These are phyloP conservation scores for Spodoptera picta DNA, from an alignment of 2,888 invertebrate species.

Conservation along the genomic window DNA sequence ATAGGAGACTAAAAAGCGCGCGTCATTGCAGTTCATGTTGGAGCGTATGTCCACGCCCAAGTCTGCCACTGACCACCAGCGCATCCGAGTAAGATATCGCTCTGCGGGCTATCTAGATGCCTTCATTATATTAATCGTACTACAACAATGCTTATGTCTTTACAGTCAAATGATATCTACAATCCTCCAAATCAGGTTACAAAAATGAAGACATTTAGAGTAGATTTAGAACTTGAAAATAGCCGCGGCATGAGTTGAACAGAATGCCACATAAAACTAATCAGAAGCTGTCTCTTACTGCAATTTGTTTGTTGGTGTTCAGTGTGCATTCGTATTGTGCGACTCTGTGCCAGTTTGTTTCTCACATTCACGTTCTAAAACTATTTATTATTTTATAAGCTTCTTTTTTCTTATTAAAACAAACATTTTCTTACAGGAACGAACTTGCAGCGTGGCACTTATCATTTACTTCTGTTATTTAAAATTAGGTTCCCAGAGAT, in stretches of 20 bases:
- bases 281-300: constrained; percentile 71
- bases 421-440: constrained; percentile 43
- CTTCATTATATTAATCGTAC: constrained; percentile 65
- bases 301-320: constrained; percentile 85
- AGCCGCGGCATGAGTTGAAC: constrained; percentile 78
- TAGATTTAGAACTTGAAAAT: constrained; percentile 58
- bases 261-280: constrained; percentile 75
- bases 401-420: constrained; percentile 11
- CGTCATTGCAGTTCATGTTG: constrained; percentile 95
- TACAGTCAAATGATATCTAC: constrained; percentile 30
- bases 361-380: constrained; percentile 37
- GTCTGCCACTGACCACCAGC: constrained; percentile 95
- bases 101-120: constrained; percentile 71
- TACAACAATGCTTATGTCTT: constrained; percentile 22
- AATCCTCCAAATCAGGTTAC: constrained; percentile 37
- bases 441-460: constrained; percentile 56
- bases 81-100: constrained; percentile 95
- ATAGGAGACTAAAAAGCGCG: constrained; percentile 64
- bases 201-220: constrained; percentile 77
- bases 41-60: constrained; percentile 96
- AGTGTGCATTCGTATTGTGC: constrained; percentile 80
- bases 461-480: constrained; percentile 43
- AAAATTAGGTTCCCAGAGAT: constrained; percentile 24
- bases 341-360: constrained; percentile 67
- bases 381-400: not conserved